phyloP scores from a whole-genome alignment of 2,797 vertebrate genomes.

The Astyanax mexicanus region DNA sequence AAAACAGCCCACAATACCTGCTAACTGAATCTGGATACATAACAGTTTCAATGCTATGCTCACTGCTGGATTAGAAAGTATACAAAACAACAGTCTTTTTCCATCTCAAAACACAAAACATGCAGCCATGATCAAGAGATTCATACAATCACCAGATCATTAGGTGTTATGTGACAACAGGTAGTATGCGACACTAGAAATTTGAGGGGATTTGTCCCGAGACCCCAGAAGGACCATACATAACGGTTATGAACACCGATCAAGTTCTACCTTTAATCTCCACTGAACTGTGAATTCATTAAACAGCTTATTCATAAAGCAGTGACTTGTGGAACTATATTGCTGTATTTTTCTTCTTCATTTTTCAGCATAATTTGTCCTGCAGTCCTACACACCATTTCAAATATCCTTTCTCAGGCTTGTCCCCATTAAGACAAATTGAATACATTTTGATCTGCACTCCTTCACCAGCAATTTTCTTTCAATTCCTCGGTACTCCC shows the following conservation, averaged over 20 bases:
- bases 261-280: neutral
- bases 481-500: no score
- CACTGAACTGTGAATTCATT: no score
- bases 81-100: neutral
- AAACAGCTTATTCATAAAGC: no score
- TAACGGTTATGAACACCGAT: neutral
- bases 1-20: constrained; percentile 44
- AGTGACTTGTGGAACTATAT: no score
- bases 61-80: neutral
- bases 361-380: no score
- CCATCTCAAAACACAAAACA: neutral
- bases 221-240: no score
- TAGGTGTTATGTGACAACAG: neutral
- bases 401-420: no score
- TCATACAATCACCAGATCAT: neutral
- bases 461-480: no score
- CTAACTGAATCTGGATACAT: neutral
- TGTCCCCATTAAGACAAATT: no score
- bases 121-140: neutral
- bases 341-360: no score
- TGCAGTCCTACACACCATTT: no score
- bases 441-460: no score
- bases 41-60: neutral
- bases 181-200: neutral
- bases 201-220: neutral